Base-by-base conservation (phyloP, 2,797 vertebrate species). In the Alauda arvensis region DNA sequence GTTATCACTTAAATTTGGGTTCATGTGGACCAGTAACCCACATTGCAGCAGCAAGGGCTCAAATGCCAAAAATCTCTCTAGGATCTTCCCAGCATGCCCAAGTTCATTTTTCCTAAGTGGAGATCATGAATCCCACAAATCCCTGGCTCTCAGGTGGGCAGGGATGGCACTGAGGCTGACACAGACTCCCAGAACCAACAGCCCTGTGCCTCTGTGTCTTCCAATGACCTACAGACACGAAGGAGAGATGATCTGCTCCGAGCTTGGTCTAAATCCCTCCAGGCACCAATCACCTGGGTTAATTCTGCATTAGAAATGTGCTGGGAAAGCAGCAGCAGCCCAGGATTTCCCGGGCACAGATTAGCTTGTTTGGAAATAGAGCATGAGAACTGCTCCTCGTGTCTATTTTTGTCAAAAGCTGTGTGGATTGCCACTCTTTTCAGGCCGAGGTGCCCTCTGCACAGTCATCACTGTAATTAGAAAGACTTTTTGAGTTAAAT, bases 341-440 rank as follows among this genome's bases (percentile, higher is more conserved):
- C 83, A 77, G 75, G 67, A 69, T 85, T 91, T 92, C 55, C 80
- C 1, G 25, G 46, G 46, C 61, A 74, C 49, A 34, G 68, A 67
- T 87, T 59, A 81, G 37, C 63, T 55, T 74, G 68, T 79, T 88
- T 89, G 88, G 74, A 86, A 89, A 89, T 26, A 87, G 60, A 85
- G 70, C 83, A 70, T 45, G 42, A 87, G 68, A 77, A 61, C 57
- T n/a, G 72, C 43, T 52, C 46, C 11, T 40, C 0, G 0, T 40
- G 53, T 68, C 88, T 93, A 43, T 70, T 92, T 84, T 79, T 86
- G 68, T 84, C 77, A 83, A 76, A 94, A 81, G 42, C 86, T 89
- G 57, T 23, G 29, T 37, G 66, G 57, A 82, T 49, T 83, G 53
- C 42, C 53, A 48, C 67, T 76, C 75, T 70, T 24, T 67, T 82